phyloP scores from a whole-genome alignment of 2,113 vertebrate species.

The Gymnocephalus cernua region DNA sequence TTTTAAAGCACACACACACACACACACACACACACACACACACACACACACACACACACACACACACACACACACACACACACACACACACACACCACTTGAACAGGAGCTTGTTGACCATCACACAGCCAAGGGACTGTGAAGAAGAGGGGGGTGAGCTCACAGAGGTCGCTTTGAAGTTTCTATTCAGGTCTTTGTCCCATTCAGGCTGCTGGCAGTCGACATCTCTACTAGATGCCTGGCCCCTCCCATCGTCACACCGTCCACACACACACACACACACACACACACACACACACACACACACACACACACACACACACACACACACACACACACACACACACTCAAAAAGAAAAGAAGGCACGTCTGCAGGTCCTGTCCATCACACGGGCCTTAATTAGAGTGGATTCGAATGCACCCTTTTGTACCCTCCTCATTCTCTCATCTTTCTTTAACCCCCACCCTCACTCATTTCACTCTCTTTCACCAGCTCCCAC shows the following conservation, averaged over 20 bases:
- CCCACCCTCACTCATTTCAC: slow-evolving; percentile 69
- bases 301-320: slow-evolving; percentile 27
- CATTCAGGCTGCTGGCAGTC: slow-evolving; percentile 82
- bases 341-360: slow-evolving; percentile 67
- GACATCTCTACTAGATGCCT: slow-evolving; percentile 81
- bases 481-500: slow-evolving; percentile 66
- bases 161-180: slow-evolving; percentile 84
- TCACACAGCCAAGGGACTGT: slow-evolving; percentile 68
- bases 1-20: slow-evolving; percentile 59
- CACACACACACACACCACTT: slow-evolving; percentile 66
- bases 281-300: too few species aligned
- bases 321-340: slow-evolving; percentile 15
- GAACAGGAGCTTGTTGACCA: slow-evolving; percentile 75
- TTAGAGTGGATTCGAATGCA: slow-evolving; percentile 83
- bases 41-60: slow-evolving; percentile 28
- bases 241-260: slow-evolving; percentile 71
- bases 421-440: slow-evolving; percentile 80
- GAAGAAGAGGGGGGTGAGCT: slow-evolving; percentile 57
- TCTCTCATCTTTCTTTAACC: slow-evolving; percentile 77
- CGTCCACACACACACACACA: slow-evolving; percentile 1
- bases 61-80: slow-evolving; percentile 51
- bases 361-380: slow-evolving; percentile 82
- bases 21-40: slow-evolving; percentile 31
- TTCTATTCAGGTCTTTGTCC: slow-evolving; percentile 85
- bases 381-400: slow-evolving; percentile 83